Base-by-base conservation (phyloP, 2,888 invertebrate species). In the Macaria liturata region DNA sequence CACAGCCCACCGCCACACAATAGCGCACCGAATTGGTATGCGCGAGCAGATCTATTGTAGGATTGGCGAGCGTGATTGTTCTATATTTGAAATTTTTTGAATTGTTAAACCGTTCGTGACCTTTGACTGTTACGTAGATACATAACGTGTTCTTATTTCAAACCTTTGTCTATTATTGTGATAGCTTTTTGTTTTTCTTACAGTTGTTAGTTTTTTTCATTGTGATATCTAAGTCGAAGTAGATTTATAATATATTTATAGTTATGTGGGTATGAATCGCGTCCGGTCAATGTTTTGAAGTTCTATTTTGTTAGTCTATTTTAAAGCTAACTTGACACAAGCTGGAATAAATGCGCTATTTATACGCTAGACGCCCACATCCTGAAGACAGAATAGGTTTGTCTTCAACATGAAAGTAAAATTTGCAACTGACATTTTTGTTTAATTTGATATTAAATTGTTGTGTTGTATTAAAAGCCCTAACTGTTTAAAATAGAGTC, bases 21-120 rank as follows among this genome's bases (percentile, higher is more conserved):
- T 91, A 91, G 88, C 88, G 78, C 83, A 81, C 87, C 88, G 88
- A 88, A 89, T 88, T 86, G 89, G 84, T 86, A 86, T 83, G 81
- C 81, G 69, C 74, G 77, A 20, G 76, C 78, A 75, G 76, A 69
- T 84, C 89, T 90, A 91, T 91, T 90, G 91, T 89, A 72, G 80
- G 82, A 81, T 84, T 81, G 82, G 83, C 80, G 78, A 76, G 76
- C 78, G 80, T 71, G 64, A 66, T 73, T 68, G 68, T 69, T 72
- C 70, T 68, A 61, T 57, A 66, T 67, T 63, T 61, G 61, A 61
- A 63, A 54, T 37, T 37, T 37, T 37, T 37, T 7, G 34, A 37
- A 37, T 2, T 3, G 4, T 7, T 37, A 4, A 37, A 6, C 7
- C 34, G 34, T 37, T 37, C 34, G 34, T 37, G 34, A 3, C 34